Conservation (phyloP, 2,888 invertebrate species). For the Enoplolaimus lenunculus region DNA sequence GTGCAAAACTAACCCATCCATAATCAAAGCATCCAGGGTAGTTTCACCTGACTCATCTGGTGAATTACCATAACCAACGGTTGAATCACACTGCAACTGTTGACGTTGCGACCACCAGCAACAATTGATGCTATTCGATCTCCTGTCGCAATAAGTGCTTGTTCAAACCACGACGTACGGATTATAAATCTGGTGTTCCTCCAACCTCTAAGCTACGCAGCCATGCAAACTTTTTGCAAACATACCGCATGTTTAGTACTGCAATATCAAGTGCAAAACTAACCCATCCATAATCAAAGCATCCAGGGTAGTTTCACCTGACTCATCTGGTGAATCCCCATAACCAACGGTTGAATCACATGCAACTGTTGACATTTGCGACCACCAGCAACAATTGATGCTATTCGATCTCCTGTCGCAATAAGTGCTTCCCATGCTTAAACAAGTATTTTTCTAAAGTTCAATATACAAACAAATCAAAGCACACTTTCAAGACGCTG, state of each 20-base stretch:
- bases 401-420: slow-evolving; percentile 53
- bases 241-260: too few species aligned
- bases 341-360: slow-evolving; percentile 88
- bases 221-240: too few species aligned
- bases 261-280: too few species aligned
- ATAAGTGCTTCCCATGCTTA: slow-evolving; percentile 58
- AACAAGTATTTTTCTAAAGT: too few species aligned
- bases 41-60: too few species aligned
- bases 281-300: slow-evolving; percentile 96
- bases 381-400: slow-evolving; percentile 74
- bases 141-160: too few species aligned
- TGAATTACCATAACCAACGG: slow-evolving; percentile 89
- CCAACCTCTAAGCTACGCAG: too few species aligned
- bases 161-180: too few species aligned
- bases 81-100: slow-evolving; percentile 68
- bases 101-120: slow-evolving; percentile 72
- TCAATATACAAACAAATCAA: too few species aligned
- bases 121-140: too few species aligned
- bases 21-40: slow-evolving; percentile 89
- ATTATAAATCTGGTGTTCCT: too few species aligned
- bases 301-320: slow-evolving; percentile 86
- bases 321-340: slow-evolving; percentile 91
- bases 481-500: too few species aligned
- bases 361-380: slow-evolving; percentile 67
- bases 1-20: slow-evolving; percentile 75